These are phyloP conservation scores for Myocastor coypus DNA, from an alignment of 2,113 vertebrate genomes.

Conservation along the genomic window DNA sequence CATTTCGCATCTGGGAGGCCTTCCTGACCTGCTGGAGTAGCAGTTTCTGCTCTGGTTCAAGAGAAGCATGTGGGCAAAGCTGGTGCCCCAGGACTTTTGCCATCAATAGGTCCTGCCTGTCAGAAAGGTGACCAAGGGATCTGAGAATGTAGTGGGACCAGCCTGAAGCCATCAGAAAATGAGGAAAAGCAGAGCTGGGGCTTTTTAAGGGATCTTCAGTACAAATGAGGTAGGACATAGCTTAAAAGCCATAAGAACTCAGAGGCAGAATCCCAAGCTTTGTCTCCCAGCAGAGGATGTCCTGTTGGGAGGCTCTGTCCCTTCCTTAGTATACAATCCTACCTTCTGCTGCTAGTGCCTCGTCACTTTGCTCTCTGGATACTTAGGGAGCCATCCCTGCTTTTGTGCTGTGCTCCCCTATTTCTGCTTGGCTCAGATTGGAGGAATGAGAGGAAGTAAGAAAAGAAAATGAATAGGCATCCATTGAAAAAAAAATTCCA, in stretches of 20 bases:
- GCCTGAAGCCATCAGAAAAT: not conserved
- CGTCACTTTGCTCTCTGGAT: not conserved
- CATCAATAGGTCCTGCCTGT: not conserved
- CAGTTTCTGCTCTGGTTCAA: not conserved
- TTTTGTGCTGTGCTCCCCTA: not conserved
- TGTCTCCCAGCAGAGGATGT: too few relatives aligned
- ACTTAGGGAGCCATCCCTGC: too few relatives aligned
- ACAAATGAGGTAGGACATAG: not conserved
- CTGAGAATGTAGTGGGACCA: not conserved
- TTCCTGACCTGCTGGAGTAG: fast-evolving
- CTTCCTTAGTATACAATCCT: not conserved
- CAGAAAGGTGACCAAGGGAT: not conserved
- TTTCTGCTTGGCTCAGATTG: not conserved
- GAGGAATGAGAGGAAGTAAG: constrained; percentile 15
- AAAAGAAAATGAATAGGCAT: constrained; percentile 36
- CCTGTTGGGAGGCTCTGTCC: not conserved
- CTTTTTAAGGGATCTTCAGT: not conserved
- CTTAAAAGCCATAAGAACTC: not conserved
- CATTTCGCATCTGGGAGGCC: not conserved
- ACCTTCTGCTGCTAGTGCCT: not conserved
- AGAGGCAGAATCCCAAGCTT: not conserved
- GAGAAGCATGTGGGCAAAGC: not conserved
- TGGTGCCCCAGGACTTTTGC: not conserved
- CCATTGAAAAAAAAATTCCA: not conserved
- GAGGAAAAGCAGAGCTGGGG: not conserved